Evolutionary conservation across 2,888 invertebrate species (phyloP).

Genomic region (Leuctra nigra): DNA sequence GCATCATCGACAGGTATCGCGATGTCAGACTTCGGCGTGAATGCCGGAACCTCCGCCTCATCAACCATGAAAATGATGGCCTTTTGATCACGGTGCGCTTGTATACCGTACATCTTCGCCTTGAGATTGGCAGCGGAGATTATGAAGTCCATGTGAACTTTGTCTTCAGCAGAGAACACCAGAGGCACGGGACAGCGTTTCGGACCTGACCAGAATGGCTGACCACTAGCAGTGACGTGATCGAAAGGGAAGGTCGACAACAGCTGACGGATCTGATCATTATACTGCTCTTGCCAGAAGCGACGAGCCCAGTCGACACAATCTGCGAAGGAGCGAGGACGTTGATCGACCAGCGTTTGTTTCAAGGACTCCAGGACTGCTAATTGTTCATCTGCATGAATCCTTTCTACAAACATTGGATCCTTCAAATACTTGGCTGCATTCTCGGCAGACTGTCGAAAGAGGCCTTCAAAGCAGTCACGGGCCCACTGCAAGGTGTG

Average conservation of each 20-base stretch:
- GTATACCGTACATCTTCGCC: conserved; percentile 76
- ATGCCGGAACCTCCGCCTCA: conserved; percentile 71
- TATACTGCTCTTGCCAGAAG: conserved; percentile 82
- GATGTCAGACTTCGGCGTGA: conserved; percentile 88
- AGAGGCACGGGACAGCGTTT: conserved; percentile 91
- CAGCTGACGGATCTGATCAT: conserved; percentile 92
- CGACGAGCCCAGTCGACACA: conserved; percentile 85
- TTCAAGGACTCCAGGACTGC: conserved; percentile 81
- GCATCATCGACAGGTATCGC: conserved; percentile 95
- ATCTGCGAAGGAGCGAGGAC: conserved; percentile 75
- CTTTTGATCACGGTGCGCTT: conserved; percentile 60
- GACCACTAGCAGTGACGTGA: conserved; percentile 77
- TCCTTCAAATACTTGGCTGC: conserved; percentile 77
- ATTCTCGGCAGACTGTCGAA: conserved; percentile 84
- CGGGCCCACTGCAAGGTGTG: conserved; percentile 90
- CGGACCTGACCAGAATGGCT: conserved; percentile 97
- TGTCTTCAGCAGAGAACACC: conserved; percentile 56
- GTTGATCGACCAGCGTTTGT: conserved; percentile 75
- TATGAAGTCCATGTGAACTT: conserved; percentile 85
- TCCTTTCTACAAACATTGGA: conserved; percentile 77
- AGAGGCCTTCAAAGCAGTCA: conserved; percentile 89
- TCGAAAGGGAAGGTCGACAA: conserved; percentile 96
- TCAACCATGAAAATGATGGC: conserved; percentile 58
- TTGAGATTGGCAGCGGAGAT: conserved; percentile 87
- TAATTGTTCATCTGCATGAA: conserved; percentile 85